Evolutionary conservation across 2,113 vertebrate genomes (phyloP).

Genomic region (Enhydra lutris): DNA sequence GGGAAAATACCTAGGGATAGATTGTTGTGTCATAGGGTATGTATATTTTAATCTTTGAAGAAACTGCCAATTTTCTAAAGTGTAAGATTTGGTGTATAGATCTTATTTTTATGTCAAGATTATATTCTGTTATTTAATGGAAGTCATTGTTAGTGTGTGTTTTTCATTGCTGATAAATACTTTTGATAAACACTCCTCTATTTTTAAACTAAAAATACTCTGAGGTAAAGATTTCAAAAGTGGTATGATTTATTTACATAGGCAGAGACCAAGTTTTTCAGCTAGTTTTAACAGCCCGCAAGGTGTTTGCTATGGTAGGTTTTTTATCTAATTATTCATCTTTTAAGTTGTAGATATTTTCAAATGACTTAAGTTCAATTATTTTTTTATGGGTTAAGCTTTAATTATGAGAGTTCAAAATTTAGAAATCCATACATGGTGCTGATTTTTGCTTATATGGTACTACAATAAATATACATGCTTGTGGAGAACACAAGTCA

Average conservation of each 20-base stretch:
- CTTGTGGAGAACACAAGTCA: neutral
- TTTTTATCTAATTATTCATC: neutral
- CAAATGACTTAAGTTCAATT: neutral
- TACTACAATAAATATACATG: neutral
- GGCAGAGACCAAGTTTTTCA: neutral
- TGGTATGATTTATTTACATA: neutral
- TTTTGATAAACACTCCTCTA: neutral
- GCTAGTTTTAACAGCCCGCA: neutral
- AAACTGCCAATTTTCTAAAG: neutral
- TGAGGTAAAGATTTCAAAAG: neutral
- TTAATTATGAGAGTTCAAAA: neutral
- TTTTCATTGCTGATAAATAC: neutral
- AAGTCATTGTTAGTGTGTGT: neutral
- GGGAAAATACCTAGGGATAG: neutral
- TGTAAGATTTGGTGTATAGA: constrained; percentile 5
- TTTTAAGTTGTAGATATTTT: neutral
- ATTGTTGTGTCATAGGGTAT: neutral
- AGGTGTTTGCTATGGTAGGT: neutral
- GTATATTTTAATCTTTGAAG: constrained; percentile 24
- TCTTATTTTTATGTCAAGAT: constrained; percentile 32
- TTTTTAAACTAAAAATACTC: constrained; percentile 5
- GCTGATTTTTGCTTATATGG: constrained; percentile 16
- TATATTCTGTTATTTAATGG: neutral
- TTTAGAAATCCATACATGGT: neutral
- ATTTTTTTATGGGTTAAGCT: neutral